Conservation (phyloP, 53 echinoderm and acorn worm species). For the Patiria pectinifera region DNA sequence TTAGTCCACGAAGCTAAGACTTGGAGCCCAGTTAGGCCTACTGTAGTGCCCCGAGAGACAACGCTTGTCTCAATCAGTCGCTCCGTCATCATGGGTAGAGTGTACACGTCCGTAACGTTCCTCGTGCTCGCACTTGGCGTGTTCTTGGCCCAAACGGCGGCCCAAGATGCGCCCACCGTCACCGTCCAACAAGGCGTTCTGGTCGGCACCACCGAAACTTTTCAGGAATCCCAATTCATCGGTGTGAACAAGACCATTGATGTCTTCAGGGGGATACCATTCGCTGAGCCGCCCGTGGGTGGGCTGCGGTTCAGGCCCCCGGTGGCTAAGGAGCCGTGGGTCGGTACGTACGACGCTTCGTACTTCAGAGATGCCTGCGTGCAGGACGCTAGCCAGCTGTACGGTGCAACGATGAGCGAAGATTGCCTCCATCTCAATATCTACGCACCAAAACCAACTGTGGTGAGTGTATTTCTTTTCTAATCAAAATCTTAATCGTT, state of each 20-base stretch:
- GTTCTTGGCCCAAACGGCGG: background rate
- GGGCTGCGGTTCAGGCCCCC: conserved; percentile 75
- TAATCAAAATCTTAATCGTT: too few species aligned
- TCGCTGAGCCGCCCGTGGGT: conserved; percentile 83
- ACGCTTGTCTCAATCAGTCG: too few species aligned
- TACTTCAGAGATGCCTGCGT: conserved; percentile 43
- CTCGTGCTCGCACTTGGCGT: background rate
- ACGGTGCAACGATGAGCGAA: conserved; percentile 28
- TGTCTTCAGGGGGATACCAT: conserved; percentile 80
- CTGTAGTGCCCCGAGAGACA: too few species aligned
- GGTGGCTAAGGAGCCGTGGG: conserved; percentile 63
- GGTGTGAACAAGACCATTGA: conserved; percentile 67
- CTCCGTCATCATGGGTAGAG: too few species aligned
- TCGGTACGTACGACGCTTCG: conserved; percentile 74
- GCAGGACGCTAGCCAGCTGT: background rate
- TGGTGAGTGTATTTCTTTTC: background rate
- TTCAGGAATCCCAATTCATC: conserved; percentile 66
- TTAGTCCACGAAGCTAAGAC: too few species aligned
- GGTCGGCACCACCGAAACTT: conserved; percentile 67
- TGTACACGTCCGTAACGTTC: too few species aligned
- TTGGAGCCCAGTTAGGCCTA: too few species aligned
- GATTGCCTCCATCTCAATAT: conserved; percentile 56
- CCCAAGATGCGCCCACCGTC: conserved; percentile 37
- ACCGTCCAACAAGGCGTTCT: conserved; percentile 67
- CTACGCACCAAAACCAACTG: conserved; percentile 19